Conservation (phyloP, 2,888 invertebrate genomes). For the Nymphalis urticae region DNA sequence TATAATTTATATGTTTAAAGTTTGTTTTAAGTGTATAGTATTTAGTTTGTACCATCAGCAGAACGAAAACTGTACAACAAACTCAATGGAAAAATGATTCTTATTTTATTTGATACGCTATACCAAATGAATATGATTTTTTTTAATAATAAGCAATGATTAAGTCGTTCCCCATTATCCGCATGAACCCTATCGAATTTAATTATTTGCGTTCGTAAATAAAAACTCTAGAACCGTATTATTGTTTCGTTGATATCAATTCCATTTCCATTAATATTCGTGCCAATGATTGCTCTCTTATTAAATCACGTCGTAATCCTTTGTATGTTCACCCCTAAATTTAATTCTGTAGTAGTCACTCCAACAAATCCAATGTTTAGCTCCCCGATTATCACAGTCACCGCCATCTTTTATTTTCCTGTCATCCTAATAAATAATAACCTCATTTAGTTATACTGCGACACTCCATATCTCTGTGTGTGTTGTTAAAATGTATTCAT, state of each 20-base stretch:
- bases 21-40: too few species aligned
- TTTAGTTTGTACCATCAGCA: too few species aligned
- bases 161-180: too few species aligned
- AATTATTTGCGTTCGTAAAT: too few species aligned
- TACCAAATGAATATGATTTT: too few species aligned
- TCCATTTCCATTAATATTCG: not conserved
- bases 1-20: too few species aligned
- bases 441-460: slow-evolving; percentile 52
- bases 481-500: slow-evolving; percentile 71
- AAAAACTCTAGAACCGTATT: too few species aligned
- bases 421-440: slow-evolving; percentile 56
- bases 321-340: slow-evolving; percentile 14
- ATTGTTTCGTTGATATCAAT: not conserved
- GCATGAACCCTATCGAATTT: too few species aligned
- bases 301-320: not conserved
- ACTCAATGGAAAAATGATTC: too few species aligned
- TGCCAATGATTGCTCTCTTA: not conserved
- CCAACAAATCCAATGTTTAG: slow-evolving; percentile 22
- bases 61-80: too few species aligned
- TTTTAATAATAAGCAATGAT: too few species aligned
- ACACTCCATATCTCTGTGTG: slow-evolving; percentile 53
- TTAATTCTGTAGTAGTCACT: slow-evolving; percentile 22
- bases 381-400: slow-evolving; percentile 30
- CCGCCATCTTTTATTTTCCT: slow-evolving; percentile 31
- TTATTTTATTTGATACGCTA: too few species aligned